These are phyloP conservation scores for Leucania comma DNA, from an alignment of 2,888 invertebrate genomes.

Conservation along the genomic window DNA sequence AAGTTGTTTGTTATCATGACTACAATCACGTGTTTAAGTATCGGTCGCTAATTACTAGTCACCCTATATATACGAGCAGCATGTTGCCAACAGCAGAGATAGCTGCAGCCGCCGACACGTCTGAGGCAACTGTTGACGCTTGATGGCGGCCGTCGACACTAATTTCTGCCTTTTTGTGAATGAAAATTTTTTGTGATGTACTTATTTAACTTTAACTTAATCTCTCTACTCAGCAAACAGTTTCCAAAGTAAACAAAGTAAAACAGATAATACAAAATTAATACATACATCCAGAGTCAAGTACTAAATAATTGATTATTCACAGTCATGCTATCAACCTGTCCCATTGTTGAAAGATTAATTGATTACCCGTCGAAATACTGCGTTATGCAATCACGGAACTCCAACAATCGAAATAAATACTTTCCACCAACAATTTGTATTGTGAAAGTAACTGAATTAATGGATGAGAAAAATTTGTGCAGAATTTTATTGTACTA, in stretches of 20 bases:
- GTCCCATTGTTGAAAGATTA: constrained; percentile 58
- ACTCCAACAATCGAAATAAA: constrained; percentile 52
- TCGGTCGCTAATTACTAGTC: no score
- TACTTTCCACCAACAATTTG: constrained; percentile 50
- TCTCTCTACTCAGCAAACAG: not conserved
- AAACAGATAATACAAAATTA: constrained; percentile 12
- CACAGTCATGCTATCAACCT: constrained; percentile 39
- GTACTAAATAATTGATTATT: constrained; percentile 48
- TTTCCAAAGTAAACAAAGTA: constrained; percentile 14
- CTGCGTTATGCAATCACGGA: constrained; percentile 53
- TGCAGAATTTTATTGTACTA: constrained; percentile 22
- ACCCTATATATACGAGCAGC: no score
- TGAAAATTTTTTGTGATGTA: no score
- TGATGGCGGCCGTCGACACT: no score
- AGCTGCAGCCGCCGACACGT: no score
- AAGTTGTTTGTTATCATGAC: no score
- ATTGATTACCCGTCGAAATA: constrained; percentile 59
- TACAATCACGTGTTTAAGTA: no score
- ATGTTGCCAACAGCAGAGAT: no score
- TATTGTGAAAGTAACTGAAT: constrained; percentile 50
- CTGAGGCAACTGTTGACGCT: no score
- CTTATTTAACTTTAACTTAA: not conserved
- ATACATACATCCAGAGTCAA: constrained; percentile 10
- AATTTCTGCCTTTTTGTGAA: no score
- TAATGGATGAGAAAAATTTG: constrained; percentile 37